Conservation (phyloP, 1,140 invertebrate species). For the Philotrypesis tridentata region DNA sequence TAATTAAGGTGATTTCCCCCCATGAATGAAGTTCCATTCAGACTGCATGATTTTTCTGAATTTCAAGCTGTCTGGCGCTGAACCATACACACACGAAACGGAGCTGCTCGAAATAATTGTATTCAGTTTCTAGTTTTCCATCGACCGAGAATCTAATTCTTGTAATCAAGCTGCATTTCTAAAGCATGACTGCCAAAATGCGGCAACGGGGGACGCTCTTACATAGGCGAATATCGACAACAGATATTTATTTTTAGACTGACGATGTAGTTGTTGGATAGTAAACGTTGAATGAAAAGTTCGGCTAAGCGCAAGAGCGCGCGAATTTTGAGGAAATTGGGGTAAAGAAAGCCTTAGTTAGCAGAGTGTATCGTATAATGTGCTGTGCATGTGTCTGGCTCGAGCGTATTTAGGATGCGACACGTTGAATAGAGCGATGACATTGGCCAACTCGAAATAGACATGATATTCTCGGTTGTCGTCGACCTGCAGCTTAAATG, state of each 20-base stretch:
- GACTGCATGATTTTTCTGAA: neutral
- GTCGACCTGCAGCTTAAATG: constrained; percentile 46
- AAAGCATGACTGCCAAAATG: neutral
- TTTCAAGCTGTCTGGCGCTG: neutral
- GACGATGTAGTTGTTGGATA: neutral
- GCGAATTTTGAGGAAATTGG: neutral
- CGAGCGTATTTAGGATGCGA: constrained; percentile 40
- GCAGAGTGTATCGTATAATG: too few relatives aligned
- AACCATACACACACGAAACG: neutral
- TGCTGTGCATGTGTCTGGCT: neutral
- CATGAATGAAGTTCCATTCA: neutral
- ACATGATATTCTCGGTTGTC: constrained; percentile 52
- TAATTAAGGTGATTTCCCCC: neutral
- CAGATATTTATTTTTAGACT: neutral
- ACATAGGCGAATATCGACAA: neutral
- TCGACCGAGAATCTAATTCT: neutral
- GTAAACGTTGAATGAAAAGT: neutral
- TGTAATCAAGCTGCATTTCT: neutral
- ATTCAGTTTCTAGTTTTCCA: neutral
- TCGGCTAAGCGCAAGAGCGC: neutral
- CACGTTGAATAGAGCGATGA: constrained; percentile 50
- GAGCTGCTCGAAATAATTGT: neutral
- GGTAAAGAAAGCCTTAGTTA: constrained; percentile 21
- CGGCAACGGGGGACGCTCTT: neutral
- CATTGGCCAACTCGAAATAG: constrained; percentile 58